Evolutionary conservation across 2,113 vertebrate species (phyloP).

Genomic region (Calcarius ornatus): DNA sequence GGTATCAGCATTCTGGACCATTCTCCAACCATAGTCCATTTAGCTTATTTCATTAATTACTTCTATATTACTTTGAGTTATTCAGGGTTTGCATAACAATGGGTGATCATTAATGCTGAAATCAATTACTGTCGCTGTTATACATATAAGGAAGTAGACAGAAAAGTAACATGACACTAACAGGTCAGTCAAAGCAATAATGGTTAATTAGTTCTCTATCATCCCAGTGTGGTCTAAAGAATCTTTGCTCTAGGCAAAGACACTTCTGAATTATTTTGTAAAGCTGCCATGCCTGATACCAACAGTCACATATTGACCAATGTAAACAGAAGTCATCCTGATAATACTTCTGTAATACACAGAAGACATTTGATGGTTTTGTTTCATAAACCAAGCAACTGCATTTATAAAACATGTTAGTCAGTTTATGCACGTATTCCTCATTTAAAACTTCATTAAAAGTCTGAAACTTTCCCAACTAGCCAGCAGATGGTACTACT

Average conservation of each 20-base stretch:
- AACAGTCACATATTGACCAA: background rate
- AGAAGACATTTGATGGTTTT: background rate
- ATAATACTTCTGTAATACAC: background rate
- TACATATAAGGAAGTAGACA: background rate
- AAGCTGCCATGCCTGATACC: background rate
- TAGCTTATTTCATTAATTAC: background rate
- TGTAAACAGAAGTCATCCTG: background rate
- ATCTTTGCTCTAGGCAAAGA: background rate
- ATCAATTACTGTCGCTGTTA: background rate
- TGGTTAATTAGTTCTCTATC: background rate
- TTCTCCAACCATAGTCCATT: background rate
- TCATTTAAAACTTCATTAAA: background rate
- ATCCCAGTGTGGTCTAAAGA: background rate
- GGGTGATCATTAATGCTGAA: background rate
- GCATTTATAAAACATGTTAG: background rate
- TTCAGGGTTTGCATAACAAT: background rate
- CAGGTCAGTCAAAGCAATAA: background rate
- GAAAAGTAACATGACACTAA: background rate
- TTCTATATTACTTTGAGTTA: background rate
- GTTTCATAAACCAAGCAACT: background rate
- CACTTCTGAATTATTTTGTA: background rate
- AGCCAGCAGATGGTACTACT: conserved; percentile 36
- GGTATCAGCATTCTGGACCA: background rate
- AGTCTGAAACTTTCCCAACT: background rate
- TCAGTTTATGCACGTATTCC: background rate